These are phyloP conservation scores for Notothenia coriiceps DNA, from an alignment of 2,113 vertebrate genomes.

Conservation along the genomic window DNA sequence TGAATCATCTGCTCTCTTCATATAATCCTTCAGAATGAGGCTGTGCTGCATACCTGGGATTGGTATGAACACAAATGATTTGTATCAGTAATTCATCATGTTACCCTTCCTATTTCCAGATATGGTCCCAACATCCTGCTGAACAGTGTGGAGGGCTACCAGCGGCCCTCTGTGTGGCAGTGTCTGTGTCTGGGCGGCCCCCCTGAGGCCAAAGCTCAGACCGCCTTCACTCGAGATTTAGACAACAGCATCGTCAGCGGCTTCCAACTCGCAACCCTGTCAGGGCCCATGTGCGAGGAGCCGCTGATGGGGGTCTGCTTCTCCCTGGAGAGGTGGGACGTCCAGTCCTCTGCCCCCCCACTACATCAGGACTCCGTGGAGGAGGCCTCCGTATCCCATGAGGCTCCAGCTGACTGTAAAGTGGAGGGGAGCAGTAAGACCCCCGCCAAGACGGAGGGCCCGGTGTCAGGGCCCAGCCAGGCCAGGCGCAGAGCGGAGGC, in stretches of 20 bases:
- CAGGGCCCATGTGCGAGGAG: conserved; percentile 98
- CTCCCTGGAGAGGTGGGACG: conserved; percentile 91
- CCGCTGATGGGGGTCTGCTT: conserved; percentile 98
- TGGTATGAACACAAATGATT: not conserved
- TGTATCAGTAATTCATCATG: not conserved
- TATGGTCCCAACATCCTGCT: conserved; percentile 95
- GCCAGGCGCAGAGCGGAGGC: conserved; percentile 64
- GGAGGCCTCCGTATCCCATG: not conserved
- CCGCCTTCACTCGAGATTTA: conserved; percentile 81
- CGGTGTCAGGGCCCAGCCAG: not conserved
- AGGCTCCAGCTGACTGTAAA: not conserved
- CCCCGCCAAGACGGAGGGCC: not conserved
- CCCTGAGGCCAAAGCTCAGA: conserved; percentile 65
- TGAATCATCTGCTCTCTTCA: too few relatives aligned
- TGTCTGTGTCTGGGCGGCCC: conserved; percentile 76
- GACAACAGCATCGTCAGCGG: conserved; percentile 95
- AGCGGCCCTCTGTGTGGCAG: conserved; percentile 89
- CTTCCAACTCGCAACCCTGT: conserved; percentile 93
- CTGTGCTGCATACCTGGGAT: not conserved
- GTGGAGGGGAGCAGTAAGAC: not conserved
- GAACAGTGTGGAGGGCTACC: conserved; percentile 87
- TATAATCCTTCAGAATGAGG: not conserved
- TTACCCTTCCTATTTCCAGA: conserved; percentile 64
- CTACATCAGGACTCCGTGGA: conserved; percentile 64
- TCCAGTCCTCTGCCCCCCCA: conserved; percentile 70